Base-by-base conservation (phyloP, 2,113 vertebrate species). In the Eptatretus burgeri region DNA sequence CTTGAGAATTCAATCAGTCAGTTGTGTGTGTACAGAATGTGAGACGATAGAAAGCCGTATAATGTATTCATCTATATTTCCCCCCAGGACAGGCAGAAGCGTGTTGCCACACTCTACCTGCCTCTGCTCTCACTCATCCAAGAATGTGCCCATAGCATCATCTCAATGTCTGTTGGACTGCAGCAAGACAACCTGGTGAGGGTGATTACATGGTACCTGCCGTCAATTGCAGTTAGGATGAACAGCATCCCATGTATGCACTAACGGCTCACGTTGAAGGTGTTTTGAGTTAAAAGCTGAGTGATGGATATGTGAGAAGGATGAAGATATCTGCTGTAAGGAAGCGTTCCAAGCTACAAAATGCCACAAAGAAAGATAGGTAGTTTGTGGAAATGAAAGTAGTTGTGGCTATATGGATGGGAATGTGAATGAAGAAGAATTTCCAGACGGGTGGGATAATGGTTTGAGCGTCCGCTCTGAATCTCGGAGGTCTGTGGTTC, bases 81-180 rank as follows among this genome's bases (percentile, higher is more conserved):
- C 63, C 75, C 75, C 67, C 72, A 96, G 91, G 89, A 87, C 71
- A 85, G 89, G 50, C 91, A 98, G 74, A 82, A 82, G 52, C 79
- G 89, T 70, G 85, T 98, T 64, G 84, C 83, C 66, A 73, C 86
- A 64, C 75, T 95, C 18, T 98, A 94, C 74, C 77, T 98, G 66
- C 88, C 87, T 0, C 76, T 95, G 12, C 73, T 83, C 0, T 83
- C 83, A 70, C 72, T 94, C 68, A 78, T 98, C 41, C 79, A 87
- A 74, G 85, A 88, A 72, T 93, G 87, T 70, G 68, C 85, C 66
- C 81, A 82, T 41, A 3, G 27, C 27, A 41, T 41, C 27, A 7
- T 41, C 27, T 41, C 27, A 7, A 41, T 41, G 27, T 41, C 27
- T 41, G 3, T 41, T 41, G 27, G 27, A 41, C 27, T 41, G 27